Percentiles rank a stretch among this genome's conserved stretches.
phyloP scores from a whole-genome alignment of 2,888 invertebrate genomes.

The Torymus auratus region DNA sequence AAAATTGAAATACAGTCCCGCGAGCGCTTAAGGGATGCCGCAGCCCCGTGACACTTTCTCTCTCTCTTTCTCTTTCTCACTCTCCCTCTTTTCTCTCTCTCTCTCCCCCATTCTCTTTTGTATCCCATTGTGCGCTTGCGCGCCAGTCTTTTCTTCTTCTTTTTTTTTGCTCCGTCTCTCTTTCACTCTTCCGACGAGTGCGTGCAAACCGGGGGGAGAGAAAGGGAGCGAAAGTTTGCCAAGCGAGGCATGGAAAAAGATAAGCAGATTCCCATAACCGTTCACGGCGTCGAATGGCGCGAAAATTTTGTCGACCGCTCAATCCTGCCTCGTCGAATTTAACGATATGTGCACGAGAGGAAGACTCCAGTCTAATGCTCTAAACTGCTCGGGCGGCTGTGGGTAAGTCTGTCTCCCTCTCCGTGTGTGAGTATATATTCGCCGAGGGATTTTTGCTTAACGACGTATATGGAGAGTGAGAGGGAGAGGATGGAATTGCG shows the following conservation, averaged over 20 bases:
- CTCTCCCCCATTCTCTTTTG: background rate
- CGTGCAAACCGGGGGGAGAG: background rate
- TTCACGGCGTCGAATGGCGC: slow-evolving; percentile 58
- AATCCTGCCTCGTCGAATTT: slow-evolving; percentile 31
- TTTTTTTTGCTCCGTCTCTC: background rate
- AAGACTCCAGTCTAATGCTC: slow-evolving; percentile 16
- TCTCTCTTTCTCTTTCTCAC: background rate
- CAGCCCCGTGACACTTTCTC: slow-evolving; percentile 24
- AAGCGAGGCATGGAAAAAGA: slow-evolving; percentile 58
- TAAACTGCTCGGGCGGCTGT: background rate
- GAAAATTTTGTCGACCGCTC: slow-evolving; percentile 48
- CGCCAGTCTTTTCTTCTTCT: background rate
- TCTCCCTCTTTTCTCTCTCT: background rate
- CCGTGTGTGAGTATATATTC: too few relatives aligned
- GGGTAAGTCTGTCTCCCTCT: background rate
- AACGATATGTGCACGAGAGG: background rate
- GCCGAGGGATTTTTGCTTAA: too few relatives aligned
- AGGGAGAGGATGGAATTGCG: too few relatives aligned
- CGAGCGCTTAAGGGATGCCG: slow-evolving; percentile 54
- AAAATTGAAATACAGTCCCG: slow-evolving; percentile 68
- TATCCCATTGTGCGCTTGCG: background rate
- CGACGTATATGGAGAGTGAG: too few relatives aligned
- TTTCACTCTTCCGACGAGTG: slow-evolving; percentile 10
- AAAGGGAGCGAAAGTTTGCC: slow-evolving; percentile 53
- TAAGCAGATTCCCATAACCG: slow-evolving; percentile 60